Evolutionary conservation across 2,888 invertebrate species (phyloP).

Genomic region (Petrolisthes manimaculis): DNA sequence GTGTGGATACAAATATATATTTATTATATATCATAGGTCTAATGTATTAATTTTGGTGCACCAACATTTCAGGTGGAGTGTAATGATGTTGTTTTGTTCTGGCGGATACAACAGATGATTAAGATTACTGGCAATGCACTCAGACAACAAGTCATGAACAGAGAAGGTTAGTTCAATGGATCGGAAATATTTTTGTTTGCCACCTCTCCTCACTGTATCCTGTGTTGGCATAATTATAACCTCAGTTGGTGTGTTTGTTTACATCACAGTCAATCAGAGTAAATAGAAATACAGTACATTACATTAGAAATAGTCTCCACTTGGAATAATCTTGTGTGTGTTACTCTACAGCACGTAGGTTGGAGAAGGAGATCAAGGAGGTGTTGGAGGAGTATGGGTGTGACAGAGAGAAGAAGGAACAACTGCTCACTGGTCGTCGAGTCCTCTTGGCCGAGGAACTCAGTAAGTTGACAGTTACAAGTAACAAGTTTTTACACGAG

Average conservation of each 20-base stretch:
- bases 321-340: not conserved
- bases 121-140: conserved; percentile 95
- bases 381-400: conserved; percentile 74
- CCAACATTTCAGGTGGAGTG: conserved; percentile 80
- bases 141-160: conserved; percentile 94
- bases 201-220: too few species aligned
- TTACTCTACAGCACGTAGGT: conserved; percentile 77
- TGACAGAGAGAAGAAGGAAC: conserved; percentile 82
- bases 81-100: conserved; percentile 96
- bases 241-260: too few species aligned
- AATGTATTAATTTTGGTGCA: not conserved
- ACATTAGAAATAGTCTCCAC: too few species aligned
- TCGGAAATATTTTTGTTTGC: not conserved
- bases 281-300: too few species aligned
- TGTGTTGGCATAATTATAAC: too few species aligned
- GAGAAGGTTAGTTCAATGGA: conserved; percentile 75
- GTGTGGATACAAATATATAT: too few species aligned
- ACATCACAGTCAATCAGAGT: too few species aligned
- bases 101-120: conserved; percentile 95
- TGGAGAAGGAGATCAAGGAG: conserved; percentile 96
- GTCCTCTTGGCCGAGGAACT: conserved; percentile 97
- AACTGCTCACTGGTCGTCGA: conserved; percentile 89
- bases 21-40: too few species aligned
- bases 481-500: not conserved
- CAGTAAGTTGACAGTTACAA: conserved; percentile 77